Evolutionary conservation across 2,888 invertebrate species (phyloP).

Genomic region (Laspeyria flexula): DNA sequence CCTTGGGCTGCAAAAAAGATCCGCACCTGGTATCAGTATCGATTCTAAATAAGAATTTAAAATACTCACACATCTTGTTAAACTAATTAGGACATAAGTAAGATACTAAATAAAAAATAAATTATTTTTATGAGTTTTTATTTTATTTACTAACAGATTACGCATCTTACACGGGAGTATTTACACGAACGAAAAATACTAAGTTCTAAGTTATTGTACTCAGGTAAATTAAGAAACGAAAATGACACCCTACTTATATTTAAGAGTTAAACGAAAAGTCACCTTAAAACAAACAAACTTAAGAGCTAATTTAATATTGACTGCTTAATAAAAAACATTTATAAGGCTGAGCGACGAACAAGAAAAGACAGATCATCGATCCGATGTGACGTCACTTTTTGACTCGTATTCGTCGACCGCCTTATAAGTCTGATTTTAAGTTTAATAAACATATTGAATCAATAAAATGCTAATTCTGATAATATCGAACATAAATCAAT

Average conservation of each 20-base stretch:
- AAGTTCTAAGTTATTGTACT: constrained; percentile 71
- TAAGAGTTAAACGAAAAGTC: constrained; percentile 53
- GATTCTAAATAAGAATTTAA: no score
- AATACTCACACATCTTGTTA: no score
- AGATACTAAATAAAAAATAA: constrained; percentile 7
- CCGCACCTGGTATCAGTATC: no score
- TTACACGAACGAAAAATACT: constrained; percentile 66
- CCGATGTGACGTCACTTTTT: no score
- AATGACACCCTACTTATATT: constrained; percentile 55
- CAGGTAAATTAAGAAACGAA: constrained; percentile 64
- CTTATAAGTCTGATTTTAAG: constrained; percentile 12
- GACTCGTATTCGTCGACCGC: constrained; percentile 7
- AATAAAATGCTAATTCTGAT: not conserved
- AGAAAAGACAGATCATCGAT: not conserved
- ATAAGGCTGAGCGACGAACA: constrained; percentile 2
- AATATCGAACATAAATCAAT: not conserved
- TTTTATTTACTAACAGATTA: constrained; percentile 75
- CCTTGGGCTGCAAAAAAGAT: no score
- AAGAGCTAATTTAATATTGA: constrained; percentile 43
- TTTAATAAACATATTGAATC: constrained; percentile 35
- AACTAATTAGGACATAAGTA: not conserved
- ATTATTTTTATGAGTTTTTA: constrained; percentile 64
- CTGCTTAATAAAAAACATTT: constrained; percentile 28
- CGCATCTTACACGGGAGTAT: constrained; percentile 69
- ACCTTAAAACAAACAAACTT: constrained; percentile 49